phyloP scores from a whole-genome alignment of 1,140 invertebrate species.

The Ceratina australensis region DNA sequence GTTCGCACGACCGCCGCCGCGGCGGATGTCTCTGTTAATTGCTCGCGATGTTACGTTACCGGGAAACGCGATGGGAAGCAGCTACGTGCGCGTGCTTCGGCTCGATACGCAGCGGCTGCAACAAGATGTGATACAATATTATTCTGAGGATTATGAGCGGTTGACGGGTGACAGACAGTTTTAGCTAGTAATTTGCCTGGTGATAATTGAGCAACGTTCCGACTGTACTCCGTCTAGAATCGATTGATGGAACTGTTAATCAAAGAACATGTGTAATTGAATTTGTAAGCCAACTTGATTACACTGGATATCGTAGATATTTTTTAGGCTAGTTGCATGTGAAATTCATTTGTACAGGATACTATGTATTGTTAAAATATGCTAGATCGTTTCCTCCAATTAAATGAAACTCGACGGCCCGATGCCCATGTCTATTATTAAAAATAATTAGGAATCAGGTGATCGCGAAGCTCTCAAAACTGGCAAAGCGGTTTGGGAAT shows the following conservation, averaged over 20 bases:
- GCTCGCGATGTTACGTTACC: background rate
- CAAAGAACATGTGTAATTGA: too few species aligned
- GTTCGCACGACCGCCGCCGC: background rate
- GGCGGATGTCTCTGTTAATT: slow-evolving; percentile 16
- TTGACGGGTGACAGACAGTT: background rate
- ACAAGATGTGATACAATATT: background rate
- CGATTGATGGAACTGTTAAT: background rate
- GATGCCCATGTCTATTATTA: background rate
- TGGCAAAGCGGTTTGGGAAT: slow-evolving; percentile 2
- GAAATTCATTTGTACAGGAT: too few species aligned
- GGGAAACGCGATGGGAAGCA: background rate
- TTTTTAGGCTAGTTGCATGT: too few species aligned
- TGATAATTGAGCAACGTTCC: too few species aligned
- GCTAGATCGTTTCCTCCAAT: background rate
- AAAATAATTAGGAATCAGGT: slow-evolving; percentile 21
- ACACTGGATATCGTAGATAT: too few species aligned
- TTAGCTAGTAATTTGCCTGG: background rate
- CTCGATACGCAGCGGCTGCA: background rate
- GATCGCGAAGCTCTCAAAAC: background rate
- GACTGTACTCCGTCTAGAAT: background rate
- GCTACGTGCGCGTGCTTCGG: background rate
- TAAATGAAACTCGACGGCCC: background rate
- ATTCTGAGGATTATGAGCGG: background rate
- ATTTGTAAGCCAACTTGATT: too few species aligned
- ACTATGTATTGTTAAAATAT: too few species aligned